Evolutionary conservation across 2,113 vertebrate species (phyloP).

Genomic region (Genyomyrus donnyi): DNA sequence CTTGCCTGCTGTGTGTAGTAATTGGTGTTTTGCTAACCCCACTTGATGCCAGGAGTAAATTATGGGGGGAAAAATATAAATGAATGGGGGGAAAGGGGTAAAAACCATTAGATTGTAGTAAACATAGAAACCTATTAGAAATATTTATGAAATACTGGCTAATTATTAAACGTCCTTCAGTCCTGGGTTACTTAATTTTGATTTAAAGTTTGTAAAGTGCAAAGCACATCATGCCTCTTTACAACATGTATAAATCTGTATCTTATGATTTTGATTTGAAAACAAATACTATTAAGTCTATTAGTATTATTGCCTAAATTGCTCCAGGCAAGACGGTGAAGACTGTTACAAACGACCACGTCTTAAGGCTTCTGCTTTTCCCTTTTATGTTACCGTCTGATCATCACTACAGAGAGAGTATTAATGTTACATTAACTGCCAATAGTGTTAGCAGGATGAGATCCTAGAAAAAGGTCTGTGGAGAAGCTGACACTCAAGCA

Average conservation of each 20-base stretch:
- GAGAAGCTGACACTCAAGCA: not conserved
- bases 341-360: constrained; percentile 50
- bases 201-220: constrained; percentile 39
- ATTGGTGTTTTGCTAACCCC: not conserved
- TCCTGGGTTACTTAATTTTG: constrained; percentile 27
- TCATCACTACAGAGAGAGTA: not conserved
- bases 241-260: constrained; percentile 66
- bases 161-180: constrained; percentile 34
- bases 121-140: constrained; percentile 28
- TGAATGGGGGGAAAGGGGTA: not conserved
- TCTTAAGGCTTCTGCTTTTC: not conserved
- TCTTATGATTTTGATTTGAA: not conserved
- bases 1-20: not conserved
- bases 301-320: constrained; percentile 54
- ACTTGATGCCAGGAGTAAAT: not conserved
- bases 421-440: not conserved
- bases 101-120: not conserved
- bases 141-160: constrained; percentile 19
- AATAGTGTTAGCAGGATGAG: not conserved
- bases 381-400: not conserved
- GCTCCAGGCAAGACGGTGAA: not conserved
- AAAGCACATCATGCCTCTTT: constrained; percentile 65
- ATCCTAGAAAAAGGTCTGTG: not conserved
- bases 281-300: constrained; percentile 45
- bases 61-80: no score